Percentiles rank a stretch among this genome's conserved stretches.
These are phyloP conservation scores for Trematocara macrostoma DNA, from an alignment of 2,113 vertebrate species.

Conservation along the genomic window DNA sequence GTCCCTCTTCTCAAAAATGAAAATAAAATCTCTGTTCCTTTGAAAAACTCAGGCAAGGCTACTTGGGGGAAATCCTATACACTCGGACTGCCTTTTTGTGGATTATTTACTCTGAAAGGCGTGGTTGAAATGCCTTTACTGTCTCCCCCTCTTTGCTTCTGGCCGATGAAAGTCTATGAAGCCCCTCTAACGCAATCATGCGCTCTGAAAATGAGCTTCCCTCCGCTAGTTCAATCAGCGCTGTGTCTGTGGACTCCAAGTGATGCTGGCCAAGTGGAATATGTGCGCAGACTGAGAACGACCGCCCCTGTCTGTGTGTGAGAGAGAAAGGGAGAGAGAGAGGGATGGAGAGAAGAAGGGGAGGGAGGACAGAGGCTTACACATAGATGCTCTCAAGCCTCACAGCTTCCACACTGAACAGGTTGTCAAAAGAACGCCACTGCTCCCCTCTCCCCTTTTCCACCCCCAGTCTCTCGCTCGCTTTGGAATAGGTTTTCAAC, in stretches of 20 bases:
- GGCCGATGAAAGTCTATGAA: constrained; percentile 24
- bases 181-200: constrained; percentile 31
- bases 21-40: neutral
- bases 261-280: constrained; percentile 61
- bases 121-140: neutral
- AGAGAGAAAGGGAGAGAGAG: neutral
- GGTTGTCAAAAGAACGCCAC: constrained; percentile 54
- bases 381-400: constrained; percentile 39
- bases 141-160: neutral
- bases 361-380: constrained; percentile 40
- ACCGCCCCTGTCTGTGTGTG: constrained; percentile 63
- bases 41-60: constrained; percentile 6
- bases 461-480: neutral
- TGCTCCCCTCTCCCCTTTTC: neutral
- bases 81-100: neutral
- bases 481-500: neutral
- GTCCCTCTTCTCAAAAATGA: neutral
- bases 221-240: constrained; percentile 54
- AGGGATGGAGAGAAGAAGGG: neutral
- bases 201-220: constrained; percentile 34
- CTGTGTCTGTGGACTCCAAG: constrained; percentile 66
- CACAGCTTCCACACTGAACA: constrained; percentile 51
- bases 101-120: constrained; percentile 20
- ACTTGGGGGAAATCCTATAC: neutral
- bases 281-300: constrained; percentile 75